Evolutionary conservation across 2,113 vertebrate genomes (phyloP), one percentile per base, ranked within the genome.

Genomic region (Clarias macrocephalus): DNA sequence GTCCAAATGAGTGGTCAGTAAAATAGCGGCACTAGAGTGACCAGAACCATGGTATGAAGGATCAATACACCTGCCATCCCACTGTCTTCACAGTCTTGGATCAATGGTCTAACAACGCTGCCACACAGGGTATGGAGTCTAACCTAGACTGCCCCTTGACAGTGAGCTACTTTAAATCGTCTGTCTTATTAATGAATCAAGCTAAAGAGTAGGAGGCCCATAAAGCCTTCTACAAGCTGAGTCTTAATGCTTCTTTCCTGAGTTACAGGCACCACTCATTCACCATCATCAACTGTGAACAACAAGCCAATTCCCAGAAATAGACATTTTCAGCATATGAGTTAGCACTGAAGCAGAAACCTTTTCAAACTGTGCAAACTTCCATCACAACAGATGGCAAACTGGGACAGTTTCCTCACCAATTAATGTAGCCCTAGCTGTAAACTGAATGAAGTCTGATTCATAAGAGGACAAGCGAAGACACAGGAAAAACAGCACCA

Each of bases 171-270:
- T 56, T 79, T 56, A 25, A 57, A 28, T 56, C 15, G 0, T 52
- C n/a, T 3, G 15, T 30, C 76, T 79, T 79, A 52, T 28, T 79
- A 79, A 79, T 56, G 13, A 79, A 79, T 79, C 48, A 79, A 79
- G 56, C 76, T 56, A 23, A 28, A 28, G 48, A 56, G 15, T 56
- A 76, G 54, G 3, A 28, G n/a, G 12, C 25, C 15, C 52, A 76
- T 79, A 28, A 79, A 79, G 12, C 25, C n/a, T 79, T 79, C 13
- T 56, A 28, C 48, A 77, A 3, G 25, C 52, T 56, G 15, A 79
- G 52, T 30, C 15, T 56, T 56, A 56, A 56, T 79, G n/a, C n/a
- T 37, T 6, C 7, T 28, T 56, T 57, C 25, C 76, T 28, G 52
- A 56, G 25, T 79, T 79, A 79, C 16, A 57, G n/a, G 76, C n/a